Base-by-base conservation (phyloP, 2,113 vertebrate genomes). In the Cheilinus undulatus region DNA sequence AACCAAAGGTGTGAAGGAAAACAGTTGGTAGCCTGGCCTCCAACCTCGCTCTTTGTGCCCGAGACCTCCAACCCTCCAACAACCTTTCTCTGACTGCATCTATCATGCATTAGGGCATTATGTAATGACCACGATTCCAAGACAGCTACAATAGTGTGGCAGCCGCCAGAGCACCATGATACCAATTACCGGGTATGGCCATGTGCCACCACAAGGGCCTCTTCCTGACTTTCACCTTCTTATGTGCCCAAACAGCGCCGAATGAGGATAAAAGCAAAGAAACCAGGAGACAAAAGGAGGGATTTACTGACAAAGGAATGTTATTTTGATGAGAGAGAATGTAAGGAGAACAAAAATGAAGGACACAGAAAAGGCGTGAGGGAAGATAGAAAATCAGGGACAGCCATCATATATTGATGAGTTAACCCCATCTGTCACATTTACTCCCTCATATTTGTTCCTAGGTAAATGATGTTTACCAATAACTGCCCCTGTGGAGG, bases 141-240 rank as follows among this genome's bases (percentile, higher is more conserved):
- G 69, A 87, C 73, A 50, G 73, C 48, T 69, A 81, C 73, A 75
- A 73, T 77, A 62, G 53, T 76, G 75, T 66, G 78, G 89, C 89
- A 91, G 88, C 86, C 89, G 92, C 86, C 82, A 82, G 56, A 81
- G 66, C 80, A 82, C 78, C 60, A 52, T 72, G 78, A 86, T 74
- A 77, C 84, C 89, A 93, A 90, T 91, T 90, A 92, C 50, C 51
- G 72, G 40, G n/a, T 62, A 79, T 78, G 77, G 76, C 73, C 69
- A 50, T 59, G 67, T 61, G 76, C 73, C 69, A 74, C 71, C 56
- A 53, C 73, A 49, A 46, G 20, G 11, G 13, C 72, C 59, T 71
- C 48, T 79, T 65, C 57, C 49, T 83, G 61, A 72, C 76, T 86
- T 69, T 86, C 71, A 74, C 61, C 71, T 86, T 69, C 65, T 71